Percentiles rank a stretch among this genome's conserved stretches.
Evolutionary conservation across 2,797 vertebrate species (phyloP).

Genomic region (Sternotherus odoratus): DNA sequence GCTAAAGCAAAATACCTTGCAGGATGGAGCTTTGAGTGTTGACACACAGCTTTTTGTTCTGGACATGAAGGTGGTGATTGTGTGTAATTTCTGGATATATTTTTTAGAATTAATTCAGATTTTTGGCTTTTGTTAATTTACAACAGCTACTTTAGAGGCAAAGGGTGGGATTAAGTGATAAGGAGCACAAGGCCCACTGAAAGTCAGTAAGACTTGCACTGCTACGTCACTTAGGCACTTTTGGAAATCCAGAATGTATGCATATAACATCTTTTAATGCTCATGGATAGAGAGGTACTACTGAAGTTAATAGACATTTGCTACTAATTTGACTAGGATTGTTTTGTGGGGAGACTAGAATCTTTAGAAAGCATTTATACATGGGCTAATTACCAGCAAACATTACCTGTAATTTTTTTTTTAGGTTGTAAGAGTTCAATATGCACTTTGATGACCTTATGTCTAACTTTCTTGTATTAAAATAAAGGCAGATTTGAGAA

Average conservation of each 20-base stretch:
- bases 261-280: neutral
- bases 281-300: rapidly evolving
- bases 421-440: neutral
- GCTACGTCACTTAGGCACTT: neutral
- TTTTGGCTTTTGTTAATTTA: neutral
- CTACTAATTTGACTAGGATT: neutral
- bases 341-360: neutral
- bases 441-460: neutral
- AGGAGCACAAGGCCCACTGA: no score
- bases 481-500: neutral
- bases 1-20: neutral
- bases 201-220: neutral
- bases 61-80: no score
- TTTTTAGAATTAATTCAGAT: neutral
- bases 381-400: neutral
- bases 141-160: no score
- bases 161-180: no score
- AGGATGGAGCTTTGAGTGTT: no score
- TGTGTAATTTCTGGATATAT: rapidly evolving
- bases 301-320: neutral
- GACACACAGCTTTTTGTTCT: no score
- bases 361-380: neutral
- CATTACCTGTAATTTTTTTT: neutral
- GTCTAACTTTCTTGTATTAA: neutral
- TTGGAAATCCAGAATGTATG: neutral